Evolutionary conservation across 2,113 vertebrate species (phyloP).

Genomic region (Callaeas wilsoni): DNA sequence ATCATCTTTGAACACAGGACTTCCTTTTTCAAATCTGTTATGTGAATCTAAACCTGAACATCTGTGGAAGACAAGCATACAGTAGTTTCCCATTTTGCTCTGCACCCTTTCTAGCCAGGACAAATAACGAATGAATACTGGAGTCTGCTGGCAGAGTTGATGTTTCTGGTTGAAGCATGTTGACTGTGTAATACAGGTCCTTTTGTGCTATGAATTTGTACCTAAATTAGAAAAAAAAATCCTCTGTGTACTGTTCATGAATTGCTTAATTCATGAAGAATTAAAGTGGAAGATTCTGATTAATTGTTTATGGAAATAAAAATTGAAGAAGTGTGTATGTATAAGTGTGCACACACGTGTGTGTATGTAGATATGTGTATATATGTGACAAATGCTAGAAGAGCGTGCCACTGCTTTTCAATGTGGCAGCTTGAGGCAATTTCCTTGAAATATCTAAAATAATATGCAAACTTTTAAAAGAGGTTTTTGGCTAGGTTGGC

Average conservation of each 20-base stretch:
- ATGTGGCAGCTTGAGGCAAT: neutral
- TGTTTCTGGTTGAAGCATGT: neutral
- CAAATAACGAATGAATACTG: neutral
- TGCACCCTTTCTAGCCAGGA: neutral
- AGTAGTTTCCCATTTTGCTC: neutral
- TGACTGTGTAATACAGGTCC: neutral
- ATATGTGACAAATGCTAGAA: neutral
- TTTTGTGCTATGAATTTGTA: neutral
- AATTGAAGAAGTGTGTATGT: neutral
- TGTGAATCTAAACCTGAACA: neutral
- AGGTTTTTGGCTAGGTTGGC: neutral
- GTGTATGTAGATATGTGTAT: neutral
- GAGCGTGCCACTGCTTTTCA: neutral
- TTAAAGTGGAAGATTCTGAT: neutral
- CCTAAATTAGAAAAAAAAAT: neutral
- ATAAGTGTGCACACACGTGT: rapidly evolving
- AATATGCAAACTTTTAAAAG: neutral
- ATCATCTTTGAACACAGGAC: neutral
- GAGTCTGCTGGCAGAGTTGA: neutral
- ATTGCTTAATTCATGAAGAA: neutral
- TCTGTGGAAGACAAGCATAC: neutral
- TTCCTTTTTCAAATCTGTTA: neutral
- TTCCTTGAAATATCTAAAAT: neutral
- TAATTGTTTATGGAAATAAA: neutral
- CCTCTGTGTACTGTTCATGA: neutral